Base-by-base conservation (phyloP, 2,113 vertebrate species). In the Labrus mixtus region DNA sequence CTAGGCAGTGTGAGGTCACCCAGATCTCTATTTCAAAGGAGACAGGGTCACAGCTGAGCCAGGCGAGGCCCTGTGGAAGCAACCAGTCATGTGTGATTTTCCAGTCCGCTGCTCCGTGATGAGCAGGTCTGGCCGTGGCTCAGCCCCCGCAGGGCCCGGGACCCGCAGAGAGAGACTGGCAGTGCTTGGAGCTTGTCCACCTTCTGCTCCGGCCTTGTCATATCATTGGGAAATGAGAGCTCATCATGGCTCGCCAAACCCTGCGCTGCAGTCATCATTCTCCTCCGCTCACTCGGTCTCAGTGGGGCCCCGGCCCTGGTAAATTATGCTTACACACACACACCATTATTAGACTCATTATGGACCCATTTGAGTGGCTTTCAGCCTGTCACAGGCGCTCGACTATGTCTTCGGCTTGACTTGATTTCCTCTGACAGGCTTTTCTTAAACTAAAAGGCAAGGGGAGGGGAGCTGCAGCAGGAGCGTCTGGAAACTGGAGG, bases 281-380 rank as follows among this genome's bases (percentile, higher is more conserved):
- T 79, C 76, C 72, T 73, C 80, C 15, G 33, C 74, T 75, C 64
- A 53, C 81, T 71, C 54, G 8, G 76, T 58, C 61, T 79, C 86
- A n/a, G 68, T 37, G 85, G 79, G 87, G 90, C 88, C 88, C 71
- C 74, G 56, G 81, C 72, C 73, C 80, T 72, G 79, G 74, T 90
- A 88, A 91, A 89, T 93, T 89, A 92, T 91, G 93, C 91, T 92
- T 89, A 91, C 93, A 84, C 89, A 33, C 89, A 33, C 29, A 89
- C 81, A 75, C 90, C 89, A 92, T 92, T 91, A 93, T 93, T 94
- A 92, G 84, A 78, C 87, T 92, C 90, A 93, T 92, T 94, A 94
- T 89, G 88, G 81, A 85, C 82, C 87, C 85, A 90, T 92, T 92
- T 93, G 85, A 91, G 90, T 82, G 81, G 85, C 90, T 92, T 93